phyloP scores from a whole-genome alignment of 2,797 vertebrate species.

The Fistularia commersonii region DNA sequence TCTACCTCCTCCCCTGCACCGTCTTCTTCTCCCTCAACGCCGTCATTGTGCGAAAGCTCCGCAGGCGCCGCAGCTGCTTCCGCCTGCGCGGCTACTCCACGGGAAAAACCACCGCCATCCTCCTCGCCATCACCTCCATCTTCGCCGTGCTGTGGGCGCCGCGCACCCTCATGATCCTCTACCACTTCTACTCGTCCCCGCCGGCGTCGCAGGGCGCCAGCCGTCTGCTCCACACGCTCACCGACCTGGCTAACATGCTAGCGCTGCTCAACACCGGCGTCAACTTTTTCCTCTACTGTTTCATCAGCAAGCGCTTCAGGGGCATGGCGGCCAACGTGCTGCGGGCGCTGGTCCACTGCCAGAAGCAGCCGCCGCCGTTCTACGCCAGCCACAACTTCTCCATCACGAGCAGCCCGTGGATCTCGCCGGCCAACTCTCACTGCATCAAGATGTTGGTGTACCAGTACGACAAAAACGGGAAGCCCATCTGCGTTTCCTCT shows the following conservation, averaged over 20 bases:
- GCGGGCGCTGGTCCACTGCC: conserved; percentile 84
- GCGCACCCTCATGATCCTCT: conserved; percentile 88
- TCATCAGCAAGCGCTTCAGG: conserved; percentile 96
- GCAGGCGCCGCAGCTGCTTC: conserved; percentile 86
- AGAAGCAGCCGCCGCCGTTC: conserved; percentile 86
- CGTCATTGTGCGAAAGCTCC: conserved; percentile 88
- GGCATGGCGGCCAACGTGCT: conserved; percentile 89
- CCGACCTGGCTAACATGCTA: conserved; percentile 93
- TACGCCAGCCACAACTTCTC: conserved; percentile 96
- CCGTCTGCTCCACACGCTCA: conserved; percentile 84
- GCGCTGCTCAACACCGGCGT: conserved; percentile 94
- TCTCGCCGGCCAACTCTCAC: conserved; percentile 96
- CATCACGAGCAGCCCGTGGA: conserved; percentile 97
- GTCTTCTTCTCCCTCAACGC: conserved; percentile 94
- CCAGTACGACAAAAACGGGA: conserved; percentile 94
- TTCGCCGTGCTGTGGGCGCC: conserved; percentile 95
- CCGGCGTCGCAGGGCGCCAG: conserved; percentile 77
- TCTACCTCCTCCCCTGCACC: conserved; percentile 92
- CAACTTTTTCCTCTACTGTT: conserved; percentile 99
- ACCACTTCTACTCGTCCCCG: conserved; percentile 89
- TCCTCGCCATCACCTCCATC: conserved; percentile 92
- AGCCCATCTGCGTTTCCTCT: conserved; percentile 90
- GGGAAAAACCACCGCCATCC: conserved; percentile 92
- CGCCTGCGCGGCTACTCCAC: conserved; percentile 92
- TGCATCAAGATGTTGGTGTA: conserved; percentile 98